Evolutionary conservation across 2,113 vertebrate genomes (phyloP).

Genomic region (Aspiorhynchus laticeps): DNA sequence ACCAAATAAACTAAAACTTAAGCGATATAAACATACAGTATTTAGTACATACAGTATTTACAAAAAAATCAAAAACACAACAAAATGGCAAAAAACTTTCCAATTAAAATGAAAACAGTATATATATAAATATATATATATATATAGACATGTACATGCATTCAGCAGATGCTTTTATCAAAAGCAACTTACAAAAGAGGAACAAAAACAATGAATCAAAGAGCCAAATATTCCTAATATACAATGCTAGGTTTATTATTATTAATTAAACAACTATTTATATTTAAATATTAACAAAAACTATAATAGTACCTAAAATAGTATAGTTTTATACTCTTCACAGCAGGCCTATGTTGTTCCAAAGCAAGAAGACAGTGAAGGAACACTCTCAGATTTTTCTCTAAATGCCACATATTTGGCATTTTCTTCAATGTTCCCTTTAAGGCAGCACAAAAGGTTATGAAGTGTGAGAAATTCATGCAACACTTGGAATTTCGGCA

Average conservation of each 20-base stretch:
- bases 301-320: not conserved
- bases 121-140: no score
- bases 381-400: not conserved
- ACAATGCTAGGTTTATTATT: no score
- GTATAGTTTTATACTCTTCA: not conserved
- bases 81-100: no score
- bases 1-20: not conserved
- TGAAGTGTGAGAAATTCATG: not conserved
- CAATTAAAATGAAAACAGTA: no score
- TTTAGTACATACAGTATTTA: not conserved
- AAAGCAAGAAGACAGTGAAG: not conserved
- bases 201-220: no score
- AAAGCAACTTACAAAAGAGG: no score
- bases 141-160: no score
- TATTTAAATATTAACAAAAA: not conserved
- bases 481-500: not conserved
- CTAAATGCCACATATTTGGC: conserved; percentile 3
- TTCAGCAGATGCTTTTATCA: no score
- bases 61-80: not conserved
- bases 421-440: not conserved
- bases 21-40: not conserved
- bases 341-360: not conserved
- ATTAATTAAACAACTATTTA: no score
- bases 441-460: not conserved
- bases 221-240: not conserved